These are phyloP conservation scores for Sphenodon punctatus DNA, from an alignment of 2,797 vertebrate species.

Conservation along the genomic window DNA sequence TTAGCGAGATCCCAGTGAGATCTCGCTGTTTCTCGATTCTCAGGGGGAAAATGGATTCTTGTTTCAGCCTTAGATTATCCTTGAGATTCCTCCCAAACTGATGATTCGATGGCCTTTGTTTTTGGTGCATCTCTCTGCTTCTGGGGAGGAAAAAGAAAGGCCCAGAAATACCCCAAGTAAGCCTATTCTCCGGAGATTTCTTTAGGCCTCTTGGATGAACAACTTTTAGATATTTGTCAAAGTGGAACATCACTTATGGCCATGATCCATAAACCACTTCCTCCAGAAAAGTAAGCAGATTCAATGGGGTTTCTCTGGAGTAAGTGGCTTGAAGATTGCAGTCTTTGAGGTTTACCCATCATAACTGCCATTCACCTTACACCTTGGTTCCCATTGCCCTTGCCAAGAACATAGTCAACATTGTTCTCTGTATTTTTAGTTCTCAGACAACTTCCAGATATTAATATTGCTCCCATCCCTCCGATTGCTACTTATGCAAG, in stretches of 20 bases:
- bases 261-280: too few relatives aligned
- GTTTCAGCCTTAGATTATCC: too few relatives aligned
- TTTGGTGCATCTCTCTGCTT: slow-evolving; percentile 39
- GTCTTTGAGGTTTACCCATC: slow-evolving; percentile 37
- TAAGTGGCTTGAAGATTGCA: too few relatives aligned
- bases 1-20: too few relatives aligned
- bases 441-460: neutral
- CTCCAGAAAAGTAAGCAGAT: too few relatives aligned
- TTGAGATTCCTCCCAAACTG: too few relatives aligned
- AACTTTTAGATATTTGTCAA: slow-evolving; percentile 43
- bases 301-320: too few relatives aligned
- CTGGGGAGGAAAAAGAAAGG: slow-evolving; percentile 48
- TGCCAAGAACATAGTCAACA: neutral
- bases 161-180: slow-evolving; percentile 58
- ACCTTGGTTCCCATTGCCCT: neutral
- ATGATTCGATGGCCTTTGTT: slow-evolving; percentile 52
- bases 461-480: neutral
- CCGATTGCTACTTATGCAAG: neutral
- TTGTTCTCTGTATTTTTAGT: neutral
- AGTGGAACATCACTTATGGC: slow-evolving; percentile 53
- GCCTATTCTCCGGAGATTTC: slow-evolving; percentile 50
- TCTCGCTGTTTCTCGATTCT: too few relatives aligned
- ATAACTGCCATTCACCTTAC: slow-evolving; percentile 23
- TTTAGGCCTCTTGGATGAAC: slow-evolving; percentile 52
- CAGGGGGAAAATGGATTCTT: too few relatives aligned